Base-by-base conservation (phyloP, 2,888 invertebrate genomes). In the Rotaria socialis region DNA sequence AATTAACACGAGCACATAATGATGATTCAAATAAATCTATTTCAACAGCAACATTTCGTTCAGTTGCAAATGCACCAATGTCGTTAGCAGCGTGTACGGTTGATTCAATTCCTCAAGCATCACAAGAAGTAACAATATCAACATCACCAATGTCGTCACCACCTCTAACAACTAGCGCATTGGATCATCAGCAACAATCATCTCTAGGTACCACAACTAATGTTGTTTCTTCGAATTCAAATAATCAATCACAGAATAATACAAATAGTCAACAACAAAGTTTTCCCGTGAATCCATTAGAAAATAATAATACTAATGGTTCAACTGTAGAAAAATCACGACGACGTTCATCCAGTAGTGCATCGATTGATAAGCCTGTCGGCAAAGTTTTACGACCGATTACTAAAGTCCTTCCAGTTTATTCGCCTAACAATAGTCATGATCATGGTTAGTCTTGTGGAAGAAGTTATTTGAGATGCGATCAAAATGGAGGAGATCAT, bases 341-440 rank as follows among this genome's bases (percentile, higher is more conserved):
- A 7, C 80, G 47, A 19, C 80, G 80, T n/a, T 80, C 80, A n/a
- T 80, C 47, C 24, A 80, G 80, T 47, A 80, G 80, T 47, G 24
- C 47, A 47, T 6, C 24, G 43, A 47, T 14, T 47, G 75, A 75
- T 41, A 75, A 75, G 24, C 75, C 24, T 47, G 47, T 75, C 19
- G 75, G 75, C 75, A 75, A 75, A 75, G n/a, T 75, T 75, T 75
- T 75, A 75, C 41, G 41, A 43, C 80, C 47, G 80, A 80, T 80
- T 24, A 47, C 43, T 47, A 80, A 80, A 80, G 80, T 80, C 24
- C 47, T 80, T 24, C 80, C 80, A 11, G 24, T 14, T 80, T 80
- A 80, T 47, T 47, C 80, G 16, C 27, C 67, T 67, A 41, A 19
- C 35, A 80, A 47, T 80, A 47, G 80, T 24, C 19, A 80, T 52